Evolutionary conservation across 2,888 invertebrate genomes (phyloP).

Genomic region (Dicranocentrus wangi): DNA sequence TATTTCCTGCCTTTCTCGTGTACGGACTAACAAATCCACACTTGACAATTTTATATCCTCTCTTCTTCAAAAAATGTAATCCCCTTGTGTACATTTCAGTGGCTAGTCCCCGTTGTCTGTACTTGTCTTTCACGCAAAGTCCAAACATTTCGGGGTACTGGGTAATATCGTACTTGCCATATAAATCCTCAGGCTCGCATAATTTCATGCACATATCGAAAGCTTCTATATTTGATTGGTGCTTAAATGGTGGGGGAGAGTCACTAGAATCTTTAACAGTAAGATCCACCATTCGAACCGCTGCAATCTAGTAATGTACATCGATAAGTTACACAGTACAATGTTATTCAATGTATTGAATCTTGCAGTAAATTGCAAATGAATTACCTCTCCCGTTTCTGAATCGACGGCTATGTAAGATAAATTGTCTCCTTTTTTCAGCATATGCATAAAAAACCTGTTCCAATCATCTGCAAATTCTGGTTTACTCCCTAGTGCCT

Average conservation of each 20-base stretch:
- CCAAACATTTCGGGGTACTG: constrained; percentile 61
- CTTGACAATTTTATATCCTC: constrained; percentile 56
- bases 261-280: not conserved
- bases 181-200: constrained; percentile 37
- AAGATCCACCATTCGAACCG: constrained; percentile 42
- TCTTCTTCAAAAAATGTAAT: constrained; percentile 24
- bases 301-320: constrained; percentile 47
- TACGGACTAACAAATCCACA: constrained; percentile 58
- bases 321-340: too few species aligned
- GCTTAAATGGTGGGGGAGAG: constrained; percentile 19
- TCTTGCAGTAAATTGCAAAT: not conserved
- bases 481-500: constrained; percentile 23
- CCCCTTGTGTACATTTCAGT: constrained; percentile 57
- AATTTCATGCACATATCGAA: constrained; percentile 11
- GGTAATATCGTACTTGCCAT: constrained; percentile 22
- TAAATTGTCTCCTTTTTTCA: constrained; percentile 34
- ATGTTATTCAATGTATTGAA: not conserved
- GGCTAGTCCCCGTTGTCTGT: constrained; percentile 45
- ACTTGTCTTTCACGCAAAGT: constrained; percentile 38
- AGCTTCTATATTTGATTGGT: constrained; percentile 21
- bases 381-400: constrained; percentile 54
- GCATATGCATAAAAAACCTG: constrained; percentile 33
- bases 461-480: constrained; percentile 39
- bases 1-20: constrained; percentile 46
- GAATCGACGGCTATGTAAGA: constrained; percentile 50